phyloP scores from a whole-genome alignment of 1,140 invertebrate species.

The Leptonema lineaticorne region DNA sequence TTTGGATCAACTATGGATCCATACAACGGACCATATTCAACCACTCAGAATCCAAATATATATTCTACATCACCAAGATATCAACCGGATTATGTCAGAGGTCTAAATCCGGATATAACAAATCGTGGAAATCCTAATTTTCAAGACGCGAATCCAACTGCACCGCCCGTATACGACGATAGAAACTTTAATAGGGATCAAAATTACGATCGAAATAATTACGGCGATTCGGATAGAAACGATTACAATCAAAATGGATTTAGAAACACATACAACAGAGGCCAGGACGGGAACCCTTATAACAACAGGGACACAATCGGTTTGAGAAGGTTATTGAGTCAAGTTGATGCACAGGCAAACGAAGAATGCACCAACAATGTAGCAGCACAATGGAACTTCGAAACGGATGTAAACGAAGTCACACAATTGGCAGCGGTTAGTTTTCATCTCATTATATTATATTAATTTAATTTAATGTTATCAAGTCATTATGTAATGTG shows the following conservation, averaged over 20 bases:
- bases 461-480: background rate
- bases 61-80: constrained; percentile 49
- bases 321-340: constrained; percentile 58
- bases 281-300: constrained; percentile 45
- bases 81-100: constrained; percentile 21
- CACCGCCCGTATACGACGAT: constrained; percentile 33
- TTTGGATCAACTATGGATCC: constrained; percentile 47
- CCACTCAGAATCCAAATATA: constrained; percentile 46
- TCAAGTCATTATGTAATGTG: background rate
- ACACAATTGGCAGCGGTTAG: constrained; percentile 81
- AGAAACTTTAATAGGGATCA: constrained; percentile 15
- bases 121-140: constrained; percentile 50
- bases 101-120: constrained; percentile 53
- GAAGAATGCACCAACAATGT: constrained; percentile 80
- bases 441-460: constrained; percentile 39
- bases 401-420: constrained; percentile 81
- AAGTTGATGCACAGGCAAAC: constrained; percentile 70
- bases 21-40: constrained; percentile 45
- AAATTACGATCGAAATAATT: constrained; percentile 22
- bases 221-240: constrained; percentile 12
- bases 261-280: constrained; percentile 13
- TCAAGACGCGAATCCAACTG: constrained; percentile 49
- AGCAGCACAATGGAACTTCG: constrained; percentile 82
- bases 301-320: constrained; percentile 46
- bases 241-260: constrained; percentile 30